These are phyloP conservation scores for Salvelinus namaycush DNA, from an alignment of 2,113 vertebrate genomes.

Conservation along the genomic window DNA sequence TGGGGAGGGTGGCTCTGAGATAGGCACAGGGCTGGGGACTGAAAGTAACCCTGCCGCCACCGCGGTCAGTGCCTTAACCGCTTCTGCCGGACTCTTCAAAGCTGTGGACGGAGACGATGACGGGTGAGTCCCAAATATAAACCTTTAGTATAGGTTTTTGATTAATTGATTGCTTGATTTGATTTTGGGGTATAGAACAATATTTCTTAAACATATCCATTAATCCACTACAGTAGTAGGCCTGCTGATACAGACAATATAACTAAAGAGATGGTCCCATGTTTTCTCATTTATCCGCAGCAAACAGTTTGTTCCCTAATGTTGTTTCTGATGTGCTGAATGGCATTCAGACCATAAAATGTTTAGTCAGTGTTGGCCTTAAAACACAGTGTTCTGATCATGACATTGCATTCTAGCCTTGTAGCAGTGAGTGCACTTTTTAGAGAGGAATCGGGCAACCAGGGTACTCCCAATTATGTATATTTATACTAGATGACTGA, in stretches of 20 bases:
- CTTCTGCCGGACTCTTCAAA: conserved; percentile 88
- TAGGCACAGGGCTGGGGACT: conserved; percentile 58
- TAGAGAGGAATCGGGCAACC: too few species aligned
- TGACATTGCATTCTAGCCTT: conserved; percentile 6
- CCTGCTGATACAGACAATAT: too few species aligned
- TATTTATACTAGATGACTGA: too few species aligned
- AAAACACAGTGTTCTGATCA: neutral
- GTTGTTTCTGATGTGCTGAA: neutral
- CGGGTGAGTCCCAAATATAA: conserved; percentile 80
- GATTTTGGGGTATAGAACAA: too few species aligned
- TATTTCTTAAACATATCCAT: too few species aligned
- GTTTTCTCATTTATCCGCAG: neutral
- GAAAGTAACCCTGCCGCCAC: conserved; percentile 66
- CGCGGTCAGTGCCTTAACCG: conserved; percentile 79
- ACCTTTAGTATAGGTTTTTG: neutral
- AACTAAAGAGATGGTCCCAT: too few species aligned
- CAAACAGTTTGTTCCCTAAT: neutral
- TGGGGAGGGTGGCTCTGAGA: conserved; percentile 71
- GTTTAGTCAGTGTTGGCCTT: neutral
- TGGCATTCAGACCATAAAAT: neutral
- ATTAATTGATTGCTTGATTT: neutral
- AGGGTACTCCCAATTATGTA: too few species aligned
- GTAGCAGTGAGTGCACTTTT: neutral
- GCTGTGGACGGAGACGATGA: conserved; percentile 94
- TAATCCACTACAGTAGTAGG: too few species aligned